Base-by-base conservation (phyloP, 2,113 vertebrate genomes). In the Dasyurus viverrinus region DNA sequence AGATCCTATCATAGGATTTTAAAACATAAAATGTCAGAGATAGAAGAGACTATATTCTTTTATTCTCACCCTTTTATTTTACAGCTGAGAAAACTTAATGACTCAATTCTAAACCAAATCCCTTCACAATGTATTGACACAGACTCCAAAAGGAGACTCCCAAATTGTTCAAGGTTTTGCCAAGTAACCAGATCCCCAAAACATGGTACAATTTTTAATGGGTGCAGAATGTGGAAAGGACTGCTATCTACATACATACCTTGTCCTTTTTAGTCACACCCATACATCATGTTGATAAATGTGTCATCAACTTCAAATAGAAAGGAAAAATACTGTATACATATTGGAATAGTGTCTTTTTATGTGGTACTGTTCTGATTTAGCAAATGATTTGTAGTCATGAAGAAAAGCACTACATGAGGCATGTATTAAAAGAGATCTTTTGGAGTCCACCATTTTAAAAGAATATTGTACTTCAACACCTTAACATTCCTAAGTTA, bases 241-340 rank as follows among this genome's bases (percentile, higher is more conserved):
- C 26, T 1, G 2, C 9, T 1, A 48, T 48, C 48, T 48, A 23
- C 6, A 42, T 36, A 84, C 16, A 84, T 84, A 42, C 22, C 55
- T 36, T 7, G 2, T 8, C 91, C 53, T 57, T 23, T 42, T 14
- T 0, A 24, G 50, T 8, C 26, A 7, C 53, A 3, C 12, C 90
- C 54, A 25, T 12, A 0, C 0, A 76, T 0, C 24, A 9, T 36
- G n/a, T 23, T 11, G 7, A 52, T 0, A 68, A 68, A 53, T 24
- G 4, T 5, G 27, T 2, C 30, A 0, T 54, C 12, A 1, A 0
- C 47, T 3, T 0, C 16, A 25, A 53, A 16, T 3, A 53, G 30
- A 30, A 89, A 93, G 47, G 89, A 50, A 54, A 36, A 0, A 12
- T 84, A 84, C 68, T 84, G n/a, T n/a, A 30, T 42, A 0, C 2